Conservation (phyloP, 64 coral and sea anemone species). For the Montipora cactus region DNA sequence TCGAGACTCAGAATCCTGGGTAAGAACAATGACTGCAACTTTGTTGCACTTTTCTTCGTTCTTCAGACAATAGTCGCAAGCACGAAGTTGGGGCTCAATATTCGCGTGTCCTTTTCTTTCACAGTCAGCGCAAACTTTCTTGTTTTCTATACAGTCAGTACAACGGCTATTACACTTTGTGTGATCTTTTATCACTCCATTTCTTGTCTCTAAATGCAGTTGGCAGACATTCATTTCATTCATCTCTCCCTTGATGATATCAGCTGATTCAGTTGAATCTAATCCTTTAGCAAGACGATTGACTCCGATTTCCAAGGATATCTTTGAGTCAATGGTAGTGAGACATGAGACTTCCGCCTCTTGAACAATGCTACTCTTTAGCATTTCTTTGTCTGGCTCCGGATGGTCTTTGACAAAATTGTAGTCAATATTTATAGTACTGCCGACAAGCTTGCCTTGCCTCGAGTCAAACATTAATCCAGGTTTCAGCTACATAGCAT, state of each 20-base stretch:
- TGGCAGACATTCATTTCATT: conserved; percentile 52
- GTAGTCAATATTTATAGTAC: conserved; percentile 26
- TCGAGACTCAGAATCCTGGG: conserved; percentile 58
- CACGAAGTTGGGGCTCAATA: conserved; percentile 47
- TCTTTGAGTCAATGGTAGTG: conserved; percentile 44
- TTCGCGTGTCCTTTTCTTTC: conserved; percentile 51
- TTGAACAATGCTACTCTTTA: conserved; percentile 61
- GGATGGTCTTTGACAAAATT: too few species aligned
- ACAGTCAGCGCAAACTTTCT: conserved; percentile 49
- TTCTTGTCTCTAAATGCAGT: conserved; percentile 60
- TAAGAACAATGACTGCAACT: conserved; percentile 57
- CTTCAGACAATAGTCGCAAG: conserved; percentile 57
- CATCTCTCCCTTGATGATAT: conserved; percentile 42
- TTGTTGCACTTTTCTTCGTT: conserved; percentile 55
- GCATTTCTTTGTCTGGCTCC: conserved; percentile 62
- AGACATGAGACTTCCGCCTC: conserved; percentile 64
- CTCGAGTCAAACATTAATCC: conserved; percentile 76
- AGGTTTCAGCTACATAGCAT: conserved; percentile 76
- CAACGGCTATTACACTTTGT: conserved; percentile 58
- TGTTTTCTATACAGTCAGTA: conserved; percentile 31
- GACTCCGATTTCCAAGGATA: conserved; percentile 45
- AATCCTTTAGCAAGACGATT: conserved; percentile 34
- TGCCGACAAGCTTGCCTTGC: conserved; percentile 74
- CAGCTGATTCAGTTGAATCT: conserved; percentile 32
- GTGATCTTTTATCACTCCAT: conserved; percentile 50